phyloP scores from a whole-genome alignment of 2,113 vertebrate genomes.

The Malurus alboscapulatus region DNA sequence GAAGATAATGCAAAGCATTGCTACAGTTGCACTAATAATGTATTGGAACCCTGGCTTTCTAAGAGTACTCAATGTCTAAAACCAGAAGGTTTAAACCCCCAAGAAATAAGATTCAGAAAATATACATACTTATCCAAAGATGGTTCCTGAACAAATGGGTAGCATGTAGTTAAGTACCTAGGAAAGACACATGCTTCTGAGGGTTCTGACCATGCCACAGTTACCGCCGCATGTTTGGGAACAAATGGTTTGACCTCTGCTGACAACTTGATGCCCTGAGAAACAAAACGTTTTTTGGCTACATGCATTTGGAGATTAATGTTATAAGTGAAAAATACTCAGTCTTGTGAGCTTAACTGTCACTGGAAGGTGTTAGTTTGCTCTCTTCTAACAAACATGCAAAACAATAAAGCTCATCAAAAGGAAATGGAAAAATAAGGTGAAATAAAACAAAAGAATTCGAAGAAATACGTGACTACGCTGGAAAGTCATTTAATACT shows the following conservation, averaged over 20 bases:
- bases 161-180: conserved; percentile 67
- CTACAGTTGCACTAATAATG: background rate
- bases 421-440: background rate
- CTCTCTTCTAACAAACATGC: background rate
- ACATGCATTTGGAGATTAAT: conserved; percentile 8
- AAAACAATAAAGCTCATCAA: background rate
- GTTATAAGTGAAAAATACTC: background rate
- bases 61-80: background rate
- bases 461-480: background rate
- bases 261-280: conserved; percentile 73
- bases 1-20: background rate
- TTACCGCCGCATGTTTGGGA: conserved; percentile 64
- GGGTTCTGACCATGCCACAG: conserved; percentile 65
- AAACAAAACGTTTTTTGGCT: conserved; percentile 47
- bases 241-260: conserved; percentile 79
- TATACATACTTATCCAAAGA: conserved; percentile 71
- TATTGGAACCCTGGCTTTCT: background rate
- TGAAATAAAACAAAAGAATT: background rate
- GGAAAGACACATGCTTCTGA: conserved; percentile 70
- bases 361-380: background rate
- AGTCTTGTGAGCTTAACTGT: background rate
- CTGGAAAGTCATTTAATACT: background rate
- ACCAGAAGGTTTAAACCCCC: background rate
- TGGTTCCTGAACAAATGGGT: conserved; percentile 69
- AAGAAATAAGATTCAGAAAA: conserved; percentile 42